A percentile compares a stretch with the other conserved stretches of the same genome.
These are phyloP conservation scores for Carpatolechia fugitivella DNA, from an alignment of 2,888 invertebrate species.

Conservation along the genomic window DNA sequence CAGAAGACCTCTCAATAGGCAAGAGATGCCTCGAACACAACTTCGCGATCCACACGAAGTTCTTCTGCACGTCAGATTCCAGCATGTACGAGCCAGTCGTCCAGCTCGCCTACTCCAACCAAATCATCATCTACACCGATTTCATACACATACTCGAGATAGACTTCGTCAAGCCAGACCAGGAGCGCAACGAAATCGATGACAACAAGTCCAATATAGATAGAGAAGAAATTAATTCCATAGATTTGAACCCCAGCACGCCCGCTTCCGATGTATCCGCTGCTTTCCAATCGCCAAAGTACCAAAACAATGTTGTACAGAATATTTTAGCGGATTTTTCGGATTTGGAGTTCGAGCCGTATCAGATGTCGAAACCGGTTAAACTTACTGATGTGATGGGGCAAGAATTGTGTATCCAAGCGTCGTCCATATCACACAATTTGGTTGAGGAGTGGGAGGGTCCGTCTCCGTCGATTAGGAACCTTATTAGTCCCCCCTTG, in stretches of 20 bases:
- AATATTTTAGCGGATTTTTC: slow-evolving; percentile 82
- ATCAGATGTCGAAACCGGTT: slow-evolving; percentile 62
- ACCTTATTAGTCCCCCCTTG: slow-evolving; percentile 69
- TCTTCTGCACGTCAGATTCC: slow-evolving; percentile 92
- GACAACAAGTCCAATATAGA: slow-evolving; percentile 59
- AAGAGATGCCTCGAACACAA: slow-evolving; percentile 92
- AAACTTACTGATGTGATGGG: slow-evolving; percentile 69
- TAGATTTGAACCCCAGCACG: slow-evolving; percentile 58
- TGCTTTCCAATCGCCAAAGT: slow-evolving; percentile 72
- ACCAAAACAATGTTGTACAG: slow-evolving; percentile 78
- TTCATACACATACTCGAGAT: slow-evolving; percentile 89
- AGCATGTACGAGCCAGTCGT: slow-evolving; percentile 86
- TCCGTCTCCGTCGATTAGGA: slow-evolving; percentile 69
- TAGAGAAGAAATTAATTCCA: slow-evolving; percentile 55
- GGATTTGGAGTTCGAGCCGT: slow-evolving; percentile 79
- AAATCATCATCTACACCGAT: slow-evolving; percentile 91
- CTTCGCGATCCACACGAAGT: slow-evolving; percentile 94
- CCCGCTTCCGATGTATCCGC: slow-evolving; percentile 64
- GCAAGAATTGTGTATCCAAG: slow-evolving; percentile 70
- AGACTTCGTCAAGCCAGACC: slow-evolving; percentile 71
- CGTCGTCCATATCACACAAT: slow-evolving; percentile 67
- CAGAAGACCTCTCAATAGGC: slow-evolving; percentile 79
- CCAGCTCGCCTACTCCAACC: slow-evolving; percentile 84
- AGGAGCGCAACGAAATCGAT: slow-evolving; percentile 54
- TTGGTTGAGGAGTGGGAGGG: slow-evolving; percentile 77